Evolutionary conservation across 2,113 vertebrate genomes (phyloP), one percentile per base, ranked within the genome.

Genomic region (Tamias sibiricus): DNA sequence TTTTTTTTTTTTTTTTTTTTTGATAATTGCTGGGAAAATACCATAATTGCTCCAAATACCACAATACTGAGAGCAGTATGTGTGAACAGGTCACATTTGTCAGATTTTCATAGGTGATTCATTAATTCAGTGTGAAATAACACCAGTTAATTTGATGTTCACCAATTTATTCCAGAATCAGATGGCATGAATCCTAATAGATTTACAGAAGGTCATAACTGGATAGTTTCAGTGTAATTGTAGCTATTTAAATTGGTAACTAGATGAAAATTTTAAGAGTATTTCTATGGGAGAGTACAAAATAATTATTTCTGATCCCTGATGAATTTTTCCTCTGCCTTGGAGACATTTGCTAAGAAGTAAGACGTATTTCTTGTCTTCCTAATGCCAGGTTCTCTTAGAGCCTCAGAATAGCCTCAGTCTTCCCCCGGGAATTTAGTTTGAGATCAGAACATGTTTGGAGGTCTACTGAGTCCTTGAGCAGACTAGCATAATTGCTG

Each of bases 51-150:
- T n/a, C n/a, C n/a, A 80, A 42, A 62, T 24, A 2, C 12, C 14
- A 54, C 2, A n/a, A 4, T 12, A n/a, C 5, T 42, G 26, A 75
- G 1, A 95, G 42, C 8, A 59, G 35, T 85, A 30, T 64, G 28
- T 81, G 0, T 90, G 19, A 12, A 44, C 76, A 74, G 68, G 57
- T 62, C 49, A 85, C 4, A 8, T 57, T 37, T 77, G 24, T 72
- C 44, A 85, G 84, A 86, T 90, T 79, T 96, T 94, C 20, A 30
- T 74, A 88, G 37, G 40, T 91, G 75, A 66, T 74, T 89, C 91
- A 91, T 83, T 81, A 95, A 94, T 95, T 95, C 49, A 52, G 4
- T 91, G 9, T 79, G 57, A 94, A 82, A 83, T 76, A 89, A 79
- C 57, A 69, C 30, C 57, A 44, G 62, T 83, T 96, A 95, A 77